These are phyloP conservation scores for Dipus sagitta DNA, from an alignment of 2,797 vertebrate species.

Conservation along the genomic window DNA sequence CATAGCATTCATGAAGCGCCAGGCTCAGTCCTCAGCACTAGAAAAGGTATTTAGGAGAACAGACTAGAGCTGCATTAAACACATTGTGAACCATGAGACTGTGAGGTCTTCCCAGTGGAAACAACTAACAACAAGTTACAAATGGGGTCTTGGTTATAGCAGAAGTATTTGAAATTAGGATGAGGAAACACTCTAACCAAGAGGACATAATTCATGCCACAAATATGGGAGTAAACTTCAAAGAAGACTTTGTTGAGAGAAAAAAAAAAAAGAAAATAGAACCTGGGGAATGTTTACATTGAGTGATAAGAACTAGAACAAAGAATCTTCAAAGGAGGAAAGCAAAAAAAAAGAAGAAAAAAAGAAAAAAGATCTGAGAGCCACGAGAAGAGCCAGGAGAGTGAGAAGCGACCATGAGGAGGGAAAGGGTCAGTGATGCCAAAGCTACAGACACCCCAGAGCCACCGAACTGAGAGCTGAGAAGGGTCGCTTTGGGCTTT, in stretches of 20 bases:
- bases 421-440: neutral
- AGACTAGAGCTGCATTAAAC: neutral
- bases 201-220: neutral
- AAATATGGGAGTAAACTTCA: constrained; percentile 38
- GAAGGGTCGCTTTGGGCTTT: neutral
- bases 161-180: constrained; percentile 48
- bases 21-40: neutral
- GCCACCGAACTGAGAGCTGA: neutral
- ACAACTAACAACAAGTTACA: neutral
- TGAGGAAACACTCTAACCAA: constrained; percentile 17
- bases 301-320: constrained; percentile 52
- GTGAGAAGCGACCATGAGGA: neutral
- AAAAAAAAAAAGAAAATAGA: constrained; percentile 14
- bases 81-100: neutral
- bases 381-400: neutral
- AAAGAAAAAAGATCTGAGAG: constrained; percentile 6
- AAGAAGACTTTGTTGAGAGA: constrained; percentile 42
- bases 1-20: neutral
- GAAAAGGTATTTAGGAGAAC: neutral
- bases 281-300: constrained; percentile 52
- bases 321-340: constrained; percentile 24
- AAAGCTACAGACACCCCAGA: neutral
- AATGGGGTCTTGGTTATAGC: neutral
- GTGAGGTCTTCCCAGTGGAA: neutral
- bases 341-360: neutral